Evolutionary conservation across 2,797 vertebrate species (phyloP).

Genomic region (Pseudochromis fuscus): DNA sequence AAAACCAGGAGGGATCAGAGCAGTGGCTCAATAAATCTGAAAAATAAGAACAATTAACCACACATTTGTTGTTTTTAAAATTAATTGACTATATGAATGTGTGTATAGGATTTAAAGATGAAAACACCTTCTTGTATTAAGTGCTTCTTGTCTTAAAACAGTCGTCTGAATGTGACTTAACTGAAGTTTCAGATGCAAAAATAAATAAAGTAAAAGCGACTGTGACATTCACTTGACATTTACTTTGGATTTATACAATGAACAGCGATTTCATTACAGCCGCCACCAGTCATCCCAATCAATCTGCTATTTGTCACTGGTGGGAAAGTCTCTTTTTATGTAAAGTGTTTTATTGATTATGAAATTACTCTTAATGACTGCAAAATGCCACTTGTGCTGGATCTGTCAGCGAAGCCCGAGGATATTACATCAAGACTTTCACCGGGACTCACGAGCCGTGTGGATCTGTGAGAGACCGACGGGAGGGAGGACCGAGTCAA

Average conservation of each 20-base stretch:
- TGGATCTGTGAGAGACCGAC: neutral
- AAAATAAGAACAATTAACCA: too few species aligned
- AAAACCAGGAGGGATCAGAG: too few species aligned
- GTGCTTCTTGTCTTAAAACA: constrained; percentile 16
- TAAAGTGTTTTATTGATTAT: constrained; percentile 44
- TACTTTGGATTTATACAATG: constrained; percentile 25
- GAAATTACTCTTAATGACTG: constrained; percentile 37
- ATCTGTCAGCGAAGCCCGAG: neutral
- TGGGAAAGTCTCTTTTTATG: constrained; percentile 4
- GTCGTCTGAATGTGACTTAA: constrained; percentile 27
- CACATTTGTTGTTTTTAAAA: too few species aligned
- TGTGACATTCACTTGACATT: constrained; percentile 50
- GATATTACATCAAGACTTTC: neutral
- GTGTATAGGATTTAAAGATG: too few species aligned
- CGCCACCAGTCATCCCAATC: constrained; percentile 25
- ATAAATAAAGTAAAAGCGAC: constrained; percentile 22
- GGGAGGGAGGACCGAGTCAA: neutral
- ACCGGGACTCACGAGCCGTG: neutral
- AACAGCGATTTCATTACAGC: constrained; percentile 27
- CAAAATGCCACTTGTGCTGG: constrained; percentile 12
- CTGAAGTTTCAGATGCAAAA: constrained; percentile 15
- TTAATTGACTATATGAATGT: too few species aligned
- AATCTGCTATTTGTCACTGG: constrained; percentile 26
- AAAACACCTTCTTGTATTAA: neutral
- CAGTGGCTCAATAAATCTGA: too few species aligned